phyloP scores from a whole-genome alignment of 2,797 vertebrate species.

The Eurystomus glaucurus region DNA sequence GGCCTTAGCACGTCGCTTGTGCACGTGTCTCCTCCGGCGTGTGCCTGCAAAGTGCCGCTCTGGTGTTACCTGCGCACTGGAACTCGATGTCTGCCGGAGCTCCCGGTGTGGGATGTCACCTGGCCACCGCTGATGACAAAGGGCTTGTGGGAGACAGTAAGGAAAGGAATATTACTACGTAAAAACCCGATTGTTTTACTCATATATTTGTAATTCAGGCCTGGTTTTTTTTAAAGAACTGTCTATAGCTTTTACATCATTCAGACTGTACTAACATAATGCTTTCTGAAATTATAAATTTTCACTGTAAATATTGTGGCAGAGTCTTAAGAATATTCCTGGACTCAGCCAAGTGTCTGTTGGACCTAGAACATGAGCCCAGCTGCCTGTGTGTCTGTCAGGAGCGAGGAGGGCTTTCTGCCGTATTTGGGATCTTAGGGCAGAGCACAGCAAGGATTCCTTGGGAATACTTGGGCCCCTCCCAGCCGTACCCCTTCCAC shows the following conservation, averaged over 20 bases:
- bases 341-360: not conserved
- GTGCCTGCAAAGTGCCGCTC: not conserved
- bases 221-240: not conserved
- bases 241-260: not conserved
- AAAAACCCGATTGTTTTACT: not conserved
- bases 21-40: accelerated
- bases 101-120: not conserved
- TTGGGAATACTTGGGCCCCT: not conserved
- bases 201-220: not conserved
- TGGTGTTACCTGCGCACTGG: not conserved
- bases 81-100: not conserved
- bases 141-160: not conserved
- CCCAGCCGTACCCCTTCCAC: accelerated
- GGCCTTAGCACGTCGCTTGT: accelerated
- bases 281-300: not conserved
- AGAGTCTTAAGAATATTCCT: not conserved
- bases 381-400: not conserved
- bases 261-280: not conserved
- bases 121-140: accelerated
- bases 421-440: not conserved
- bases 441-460: not conserved
- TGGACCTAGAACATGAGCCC: not conserved
- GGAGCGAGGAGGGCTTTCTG: not conserved
- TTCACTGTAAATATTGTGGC: not conserved
- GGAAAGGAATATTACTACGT: too few relatives aligned